Evolutionary conservation across 2,113 vertebrate genomes (phyloP).

Genomic region (Anolis sagrei): DNA sequence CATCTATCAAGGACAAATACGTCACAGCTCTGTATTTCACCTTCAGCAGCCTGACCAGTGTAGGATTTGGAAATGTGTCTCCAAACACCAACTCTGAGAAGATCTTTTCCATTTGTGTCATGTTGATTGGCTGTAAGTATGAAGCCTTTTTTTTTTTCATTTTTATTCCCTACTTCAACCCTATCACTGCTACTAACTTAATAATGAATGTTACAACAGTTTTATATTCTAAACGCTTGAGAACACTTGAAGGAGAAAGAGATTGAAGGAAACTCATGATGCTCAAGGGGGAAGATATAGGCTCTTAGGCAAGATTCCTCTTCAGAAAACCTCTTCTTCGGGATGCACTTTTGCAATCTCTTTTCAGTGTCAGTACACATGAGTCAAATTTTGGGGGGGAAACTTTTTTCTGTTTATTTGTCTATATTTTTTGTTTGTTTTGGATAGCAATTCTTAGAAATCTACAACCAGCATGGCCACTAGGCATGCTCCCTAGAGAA

Average conservation of each 20-base stretch:
- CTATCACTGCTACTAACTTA: neutral
- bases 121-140: conserved; percentile 99
- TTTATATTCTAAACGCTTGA: conserved; percentile 34
- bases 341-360: neutral
- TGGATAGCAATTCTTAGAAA: no score
- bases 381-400: no score
- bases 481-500: no score
- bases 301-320: neutral
- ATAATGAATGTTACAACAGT: conserved; percentile 35
- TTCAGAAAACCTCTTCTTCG: neutral
- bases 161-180: neutral
- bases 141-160: conserved; percentile 19
- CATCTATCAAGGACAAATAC: conserved; percentile 99
- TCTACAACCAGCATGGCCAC: no score
- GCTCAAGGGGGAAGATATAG: neutral
- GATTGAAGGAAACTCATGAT: conserved; percentile 18
- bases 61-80: conserved; percentile 98
- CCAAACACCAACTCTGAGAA: conserved; percentile 99
- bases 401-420: no score
- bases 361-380: neutral
- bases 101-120: conserved; percentile 99
- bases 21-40: conserved; percentile 99
- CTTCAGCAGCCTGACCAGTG: conserved; percentile 98
- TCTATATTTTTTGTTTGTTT: no score
- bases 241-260: neutral